These are phyloP conservation scores for Phalacrocorax brasilianus DNA, from an alignment of 2,113 vertebrate species.

Conservation along the genomic window DNA sequence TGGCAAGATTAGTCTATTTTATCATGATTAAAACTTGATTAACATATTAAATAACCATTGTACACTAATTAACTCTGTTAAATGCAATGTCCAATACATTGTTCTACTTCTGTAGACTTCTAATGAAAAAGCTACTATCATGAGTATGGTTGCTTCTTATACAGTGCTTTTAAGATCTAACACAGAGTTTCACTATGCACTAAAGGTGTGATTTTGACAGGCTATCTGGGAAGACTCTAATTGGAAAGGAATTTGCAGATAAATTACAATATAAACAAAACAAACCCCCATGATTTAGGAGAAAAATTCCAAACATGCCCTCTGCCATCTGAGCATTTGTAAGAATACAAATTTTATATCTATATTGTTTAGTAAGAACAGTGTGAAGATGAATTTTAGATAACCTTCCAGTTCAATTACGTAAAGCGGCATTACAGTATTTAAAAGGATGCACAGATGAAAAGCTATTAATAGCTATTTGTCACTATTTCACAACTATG, in stretches of 20 bases:
- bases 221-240: neutral
- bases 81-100: constrained; percentile 43
- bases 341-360: neutral
- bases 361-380: neutral
- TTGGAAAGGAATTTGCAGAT: neutral
- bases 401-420: neutral
- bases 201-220: neutral
- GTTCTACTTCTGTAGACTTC: constrained; percentile 20
- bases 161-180: neutral
- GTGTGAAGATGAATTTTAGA: neutral
- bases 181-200: neutral
- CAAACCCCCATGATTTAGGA: neutral
- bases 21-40: constrained; percentile 61
- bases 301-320: neutral
- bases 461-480: neutral
- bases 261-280: neutral
- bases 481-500: neutral
- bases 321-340: neutral
- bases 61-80: constrained; percentile 60
- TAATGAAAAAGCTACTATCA: constrained; percentile 4
- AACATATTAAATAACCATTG: constrained; percentile 61
- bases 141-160: neutral
- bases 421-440: neutral
- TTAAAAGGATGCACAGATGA: neutral
- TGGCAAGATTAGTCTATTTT: constrained; percentile 50